These are phyloP conservation scores for Meriones psammophilus DNA, from an alignment of 2,797 vertebrate genomes.

Conservation along the genomic window DNA sequence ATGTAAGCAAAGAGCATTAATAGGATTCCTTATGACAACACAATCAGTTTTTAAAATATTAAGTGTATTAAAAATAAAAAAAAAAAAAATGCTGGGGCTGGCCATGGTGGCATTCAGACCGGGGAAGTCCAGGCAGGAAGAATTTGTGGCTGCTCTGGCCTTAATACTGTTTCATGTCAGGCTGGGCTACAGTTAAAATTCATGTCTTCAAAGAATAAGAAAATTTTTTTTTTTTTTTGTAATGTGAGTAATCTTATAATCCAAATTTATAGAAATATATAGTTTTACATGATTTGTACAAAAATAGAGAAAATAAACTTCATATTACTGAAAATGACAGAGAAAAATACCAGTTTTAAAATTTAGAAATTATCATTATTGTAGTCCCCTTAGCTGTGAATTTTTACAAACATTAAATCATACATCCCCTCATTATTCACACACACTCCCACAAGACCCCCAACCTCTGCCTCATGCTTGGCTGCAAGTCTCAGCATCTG, in stretches of 20 bases:
- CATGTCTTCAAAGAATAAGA: background rate
- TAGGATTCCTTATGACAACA: background rate
- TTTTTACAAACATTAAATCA: slow-evolving; percentile 25
- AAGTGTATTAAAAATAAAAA: slow-evolving; percentile 14
- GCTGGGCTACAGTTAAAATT: background rate
- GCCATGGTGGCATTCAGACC: too few relatives aligned
- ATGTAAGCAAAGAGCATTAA: background rate
- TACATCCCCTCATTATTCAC: background rate
- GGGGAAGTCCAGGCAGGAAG: too few relatives aligned
- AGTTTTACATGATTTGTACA: background rate
- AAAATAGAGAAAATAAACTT: background rate
- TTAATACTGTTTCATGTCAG: background rate
- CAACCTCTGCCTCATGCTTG: too few relatives aligned
- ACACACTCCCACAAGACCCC: background rate
- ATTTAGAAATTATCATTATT: background rate
- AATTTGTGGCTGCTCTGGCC: too few relatives aligned
- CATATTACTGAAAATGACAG: background rate
- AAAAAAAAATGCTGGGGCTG: background rate
- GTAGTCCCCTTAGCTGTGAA: background rate
- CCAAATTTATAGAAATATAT: background rate
- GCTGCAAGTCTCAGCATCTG: too few relatives aligned
- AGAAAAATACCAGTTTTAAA: background rate
- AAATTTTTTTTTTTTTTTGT: background rate
- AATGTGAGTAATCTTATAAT: background rate
- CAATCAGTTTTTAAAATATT: background rate